Evolutionary conservation across 2,888 invertebrate species (phyloP).

Genomic region (Coelopa pilipes): DNA sequence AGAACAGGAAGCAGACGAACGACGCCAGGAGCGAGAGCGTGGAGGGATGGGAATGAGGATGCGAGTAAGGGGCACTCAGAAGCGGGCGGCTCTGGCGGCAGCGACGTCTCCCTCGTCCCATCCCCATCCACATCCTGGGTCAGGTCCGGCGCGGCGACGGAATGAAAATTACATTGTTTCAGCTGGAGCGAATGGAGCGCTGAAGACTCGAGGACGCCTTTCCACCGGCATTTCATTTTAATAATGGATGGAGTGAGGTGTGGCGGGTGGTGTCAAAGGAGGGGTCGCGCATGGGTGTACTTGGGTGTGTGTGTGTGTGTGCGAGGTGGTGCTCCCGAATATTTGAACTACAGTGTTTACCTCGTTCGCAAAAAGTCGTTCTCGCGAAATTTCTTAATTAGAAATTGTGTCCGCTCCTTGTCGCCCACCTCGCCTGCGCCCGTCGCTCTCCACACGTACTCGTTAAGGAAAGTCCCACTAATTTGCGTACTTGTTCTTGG

Average conservation of each 20-base stretch:
- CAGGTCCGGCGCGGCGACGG: too few relatives aligned
- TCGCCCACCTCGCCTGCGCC: too few relatives aligned
- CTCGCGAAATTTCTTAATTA: constrained; percentile 27
- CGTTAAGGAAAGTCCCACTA: too few relatives aligned
- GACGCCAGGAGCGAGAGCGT: background rate
- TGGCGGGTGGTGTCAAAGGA: too few relatives aligned
- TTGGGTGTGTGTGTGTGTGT: too few relatives aligned
- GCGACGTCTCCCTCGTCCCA: too few relatives aligned
- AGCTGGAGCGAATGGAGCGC: constrained; percentile 58
- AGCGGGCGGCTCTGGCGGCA: too few relatives aligned
- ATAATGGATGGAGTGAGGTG: too few relatives aligned
- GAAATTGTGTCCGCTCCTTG: background rate
- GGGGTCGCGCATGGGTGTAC: constrained; percentile 32
- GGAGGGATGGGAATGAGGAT: too few relatives aligned
- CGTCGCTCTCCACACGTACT: too few relatives aligned
- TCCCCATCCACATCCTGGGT: too few relatives aligned
- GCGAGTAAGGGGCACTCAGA: too few relatives aligned
- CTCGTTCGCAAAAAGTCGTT: constrained; percentile 25
- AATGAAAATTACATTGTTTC: constrained; percentile 57
- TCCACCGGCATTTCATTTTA: constrained; percentile 57
- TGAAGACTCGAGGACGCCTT: constrained; percentile 64
- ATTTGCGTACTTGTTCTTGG: constrained; percentile 4
- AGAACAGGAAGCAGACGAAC: background rate
- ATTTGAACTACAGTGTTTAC: constrained; percentile 34
- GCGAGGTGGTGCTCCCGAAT: constrained; percentile 7